These are phyloP conservation scores for Typhlichthys eigenmanni DNA, from an alignment of 2,797 vertebrate species.

Conservation along the genomic window DNA sequence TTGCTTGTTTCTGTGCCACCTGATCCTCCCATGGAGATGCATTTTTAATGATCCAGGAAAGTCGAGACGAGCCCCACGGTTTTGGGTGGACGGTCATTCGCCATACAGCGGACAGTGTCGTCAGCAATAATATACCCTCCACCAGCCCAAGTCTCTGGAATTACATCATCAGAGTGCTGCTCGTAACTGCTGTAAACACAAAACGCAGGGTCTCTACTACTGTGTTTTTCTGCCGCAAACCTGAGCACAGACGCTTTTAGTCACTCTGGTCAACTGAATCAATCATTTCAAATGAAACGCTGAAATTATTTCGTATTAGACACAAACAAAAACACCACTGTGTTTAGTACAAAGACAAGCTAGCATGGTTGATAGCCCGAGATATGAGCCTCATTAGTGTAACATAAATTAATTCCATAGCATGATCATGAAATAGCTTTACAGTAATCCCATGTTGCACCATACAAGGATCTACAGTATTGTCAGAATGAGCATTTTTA, in stretches of 20 bases:
- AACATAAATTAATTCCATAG: conserved; percentile 46
- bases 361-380: not conserved
- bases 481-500: conserved; percentile 23
- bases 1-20: conserved; percentile 69
- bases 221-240: conserved; percentile 38
- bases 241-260: conserved; percentile 5
- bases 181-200: conserved; percentile 33
- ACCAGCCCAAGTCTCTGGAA: conserved; percentile 26
- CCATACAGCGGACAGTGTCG: conserved; percentile 30
- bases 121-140: conserved; percentile 19
- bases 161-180: conserved; percentile 34
- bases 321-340: conserved; percentile 14
- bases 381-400: conserved; percentile 48
- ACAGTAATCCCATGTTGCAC: conserved; percentile 15
- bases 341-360: conserved; percentile 1
- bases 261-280: not conserved
- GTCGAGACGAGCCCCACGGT: conserved; percentile 49
- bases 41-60: conserved; percentile 76
- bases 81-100: conserved; percentile 44
- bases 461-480: conserved; percentile 37
- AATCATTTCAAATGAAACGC: not conserved
- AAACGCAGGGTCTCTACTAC: conserved; percentile 24
- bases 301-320: not conserved
- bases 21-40: conserved; percentile 60
- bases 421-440: conserved; percentile 16